Evolutionary conservation across 2,888 invertebrate genomes (phyloP), one percentile per base, ranked within the genome.

Genomic region (Eupeodes luniger): DNA sequence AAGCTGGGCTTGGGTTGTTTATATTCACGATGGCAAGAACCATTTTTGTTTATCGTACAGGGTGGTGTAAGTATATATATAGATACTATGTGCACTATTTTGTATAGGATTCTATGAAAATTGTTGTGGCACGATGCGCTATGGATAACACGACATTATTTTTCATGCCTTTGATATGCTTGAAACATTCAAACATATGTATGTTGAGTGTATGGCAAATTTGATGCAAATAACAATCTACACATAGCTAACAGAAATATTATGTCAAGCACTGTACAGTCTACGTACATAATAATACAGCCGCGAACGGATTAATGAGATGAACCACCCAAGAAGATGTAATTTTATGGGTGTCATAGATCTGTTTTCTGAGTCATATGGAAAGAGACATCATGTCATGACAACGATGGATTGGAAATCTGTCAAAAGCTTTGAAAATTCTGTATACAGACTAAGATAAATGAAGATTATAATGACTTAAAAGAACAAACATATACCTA

Each of bases 151-250:
- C 78, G 82, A 74, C 64, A 40, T 47, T 47, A 12, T 9, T 55
- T 12, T 16, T 16, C 62, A 61, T 67, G 80, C 44, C 19, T 67
- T 70, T 5, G 70, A 62, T 62, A 44, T 72, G 72, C 12, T 59
- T 53, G 47, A 16, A 4, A 19, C 27, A 27, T 9, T 40, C 19
- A 5, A 10, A 55, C 19, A 55, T 19, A 53, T 10, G 4, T 27
- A 70, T 36, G 10, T 49, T 40, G 44, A 7, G 0, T 55, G 19
- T 66, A 49, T 59, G 78, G 66, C 55, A 70, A 77, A 69, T 51
- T 67, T 66, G 72, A 78, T 85, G 85, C 82, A 82, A 86, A 86
- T 78, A 66, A 51, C 64, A 27, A 55, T 85, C 9, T 19, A 12
- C 44, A 64, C 67, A 61, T 66, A 34, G 75, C 61, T 64, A 27